Conservation (phyloP, 2,113 vertebrate genomes). For the Spilogale gracilis region DNA sequence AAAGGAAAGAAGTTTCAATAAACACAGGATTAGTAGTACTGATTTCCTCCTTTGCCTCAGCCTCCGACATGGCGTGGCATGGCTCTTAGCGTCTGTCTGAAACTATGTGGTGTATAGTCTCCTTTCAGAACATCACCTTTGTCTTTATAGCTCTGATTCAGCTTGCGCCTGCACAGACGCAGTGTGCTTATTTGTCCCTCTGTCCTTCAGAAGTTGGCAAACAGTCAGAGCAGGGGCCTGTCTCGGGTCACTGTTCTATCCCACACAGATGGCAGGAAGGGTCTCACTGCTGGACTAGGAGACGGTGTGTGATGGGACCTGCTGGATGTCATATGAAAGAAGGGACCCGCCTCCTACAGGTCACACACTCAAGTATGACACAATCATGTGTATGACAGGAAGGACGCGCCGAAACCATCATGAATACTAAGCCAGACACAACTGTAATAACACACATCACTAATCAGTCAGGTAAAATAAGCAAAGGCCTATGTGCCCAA, state of each 20-base stretch:
- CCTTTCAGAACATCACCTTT: not conserved
- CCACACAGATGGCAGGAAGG: not conserved
- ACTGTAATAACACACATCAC: not conserved
- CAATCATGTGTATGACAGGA: not conserved
- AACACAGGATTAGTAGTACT: not conserved
- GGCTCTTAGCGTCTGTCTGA: not conserved
- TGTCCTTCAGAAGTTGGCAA: not conserved
- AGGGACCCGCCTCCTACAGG: not conserved
- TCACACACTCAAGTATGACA: not conserved
- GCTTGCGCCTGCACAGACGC: not conserved
- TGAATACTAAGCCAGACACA: not conserved
- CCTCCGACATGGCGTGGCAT: not conserved
- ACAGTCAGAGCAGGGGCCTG: not conserved
- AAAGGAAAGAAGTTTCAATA: not conserved
- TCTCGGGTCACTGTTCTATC: not conserved
- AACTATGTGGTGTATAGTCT: not conserved
- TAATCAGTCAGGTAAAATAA: conserved; percentile 1
- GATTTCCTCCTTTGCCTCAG: not conserved
- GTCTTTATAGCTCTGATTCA: not conserved
- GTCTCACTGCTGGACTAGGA: not conserved
- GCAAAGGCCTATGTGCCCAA: not conserved
- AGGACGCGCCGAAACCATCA: not conserved
- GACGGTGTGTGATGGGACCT: not conserved
- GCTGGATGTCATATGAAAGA: not conserved
- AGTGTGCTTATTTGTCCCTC: not conserved